These are phyloP conservation scores for Cylindroiulus punctatus DNA, from an alignment of 2,888 invertebrate species.

Conservation along the genomic window DNA sequence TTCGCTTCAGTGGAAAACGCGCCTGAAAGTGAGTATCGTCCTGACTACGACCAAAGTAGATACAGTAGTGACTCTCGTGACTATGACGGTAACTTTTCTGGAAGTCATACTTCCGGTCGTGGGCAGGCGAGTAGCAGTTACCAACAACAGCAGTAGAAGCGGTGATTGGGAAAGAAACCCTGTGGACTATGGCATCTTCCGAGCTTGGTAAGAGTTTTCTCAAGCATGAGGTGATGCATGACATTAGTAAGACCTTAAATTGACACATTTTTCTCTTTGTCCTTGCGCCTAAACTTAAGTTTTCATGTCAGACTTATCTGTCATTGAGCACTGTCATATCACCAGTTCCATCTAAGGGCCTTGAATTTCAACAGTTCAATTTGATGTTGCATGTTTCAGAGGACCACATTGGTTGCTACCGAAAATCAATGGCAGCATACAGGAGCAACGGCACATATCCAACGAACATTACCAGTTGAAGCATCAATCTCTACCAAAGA, in stretches of 20 bases:
- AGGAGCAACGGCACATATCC: background rate
- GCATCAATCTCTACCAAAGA: background rate
- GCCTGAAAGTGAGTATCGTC: constrained; percentile 2
- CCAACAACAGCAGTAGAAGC: background rate
- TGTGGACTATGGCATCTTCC: background rate
- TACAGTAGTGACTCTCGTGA: background rate
- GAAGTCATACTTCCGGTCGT: background rate
- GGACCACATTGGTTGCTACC: background rate
- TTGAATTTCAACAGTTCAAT: too few species aligned
- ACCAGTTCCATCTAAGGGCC: too few species aligned
- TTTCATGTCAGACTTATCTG: background rate
- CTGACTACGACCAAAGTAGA: constrained; percentile 22
- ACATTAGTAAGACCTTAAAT: background rate
- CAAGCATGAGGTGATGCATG: background rate
- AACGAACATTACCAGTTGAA: background rate
- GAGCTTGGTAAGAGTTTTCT: constrained; percentile 10
- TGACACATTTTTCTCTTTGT: background rate
- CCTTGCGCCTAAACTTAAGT: background rate
- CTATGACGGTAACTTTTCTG: constrained; percentile 2
- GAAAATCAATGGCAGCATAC: background rate
- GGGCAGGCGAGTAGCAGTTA: background rate
- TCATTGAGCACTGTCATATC: too few species aligned
- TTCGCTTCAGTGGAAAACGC: background rate
- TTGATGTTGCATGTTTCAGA: background rate
- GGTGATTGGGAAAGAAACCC: background rate